Evolutionary conservation across 2,888 invertebrate genomes (phyloP).

Genomic region (Ptychoptera albimana): DNA sequence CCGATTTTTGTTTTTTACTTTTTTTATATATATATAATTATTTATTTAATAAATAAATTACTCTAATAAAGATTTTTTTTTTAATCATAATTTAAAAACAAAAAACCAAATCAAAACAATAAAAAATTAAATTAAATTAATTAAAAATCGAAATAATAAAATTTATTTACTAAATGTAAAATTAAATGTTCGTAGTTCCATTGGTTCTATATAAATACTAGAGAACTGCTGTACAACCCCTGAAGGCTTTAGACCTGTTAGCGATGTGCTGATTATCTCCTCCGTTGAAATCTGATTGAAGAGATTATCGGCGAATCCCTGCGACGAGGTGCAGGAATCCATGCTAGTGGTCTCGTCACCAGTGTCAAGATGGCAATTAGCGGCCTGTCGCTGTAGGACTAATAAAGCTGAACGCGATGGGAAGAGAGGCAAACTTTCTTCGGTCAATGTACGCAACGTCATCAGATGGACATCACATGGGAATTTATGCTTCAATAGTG

Average conservation of each 20-base stretch:
- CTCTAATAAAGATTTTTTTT: no score
- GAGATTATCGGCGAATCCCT: constrained; percentile 19
- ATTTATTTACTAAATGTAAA: constrained; percentile 24
- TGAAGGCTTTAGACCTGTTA: constrained; percentile 33
- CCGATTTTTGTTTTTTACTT: no score
- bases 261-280: constrained; percentile 31
- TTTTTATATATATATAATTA: no score
- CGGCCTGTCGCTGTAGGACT: constrained; percentile 65
- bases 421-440: constrained; percentile 57
- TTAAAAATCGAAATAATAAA: no score
- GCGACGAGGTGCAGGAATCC: constrained; percentile 23
- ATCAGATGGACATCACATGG: constrained; percentile 69
- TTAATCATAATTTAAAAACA: no score
- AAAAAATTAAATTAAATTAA: no score
- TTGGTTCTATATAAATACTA: constrained; percentile 41
- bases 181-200: constrained; percentile 52
- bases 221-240: constrained; percentile 29
- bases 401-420: constrained; percentile 59
- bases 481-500: constrained; percentile 36
- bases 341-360: background rate
- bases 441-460: constrained; percentile 65
- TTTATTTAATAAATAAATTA: no score
- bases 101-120: no score
- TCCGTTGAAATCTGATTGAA: constrained; percentile 26
- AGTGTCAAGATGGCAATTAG: constrained; percentile 43